Conservation (phyloP, 2,113 vertebrate species). For the Meles meles region DNA sequence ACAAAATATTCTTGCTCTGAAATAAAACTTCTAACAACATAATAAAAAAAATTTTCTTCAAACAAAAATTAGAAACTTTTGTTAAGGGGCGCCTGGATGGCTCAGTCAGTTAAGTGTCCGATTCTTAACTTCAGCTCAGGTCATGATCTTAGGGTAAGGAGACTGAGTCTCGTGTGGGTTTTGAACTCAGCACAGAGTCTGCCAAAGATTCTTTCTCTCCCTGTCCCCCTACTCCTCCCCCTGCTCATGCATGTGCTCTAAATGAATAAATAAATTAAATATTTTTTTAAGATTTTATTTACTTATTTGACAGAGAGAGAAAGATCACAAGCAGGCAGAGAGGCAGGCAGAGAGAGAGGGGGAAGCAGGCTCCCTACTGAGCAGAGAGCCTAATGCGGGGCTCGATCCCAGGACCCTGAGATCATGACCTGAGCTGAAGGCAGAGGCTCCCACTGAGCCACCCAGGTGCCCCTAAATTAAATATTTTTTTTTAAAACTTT, state of each 20-base stretch:
- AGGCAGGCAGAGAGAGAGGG: too few relatives aligned
- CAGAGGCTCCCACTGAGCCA: too few relatives aligned
- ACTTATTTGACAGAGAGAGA: too few relatives aligned
- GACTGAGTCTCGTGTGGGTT: not conserved
- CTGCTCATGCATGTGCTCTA: not conserved
- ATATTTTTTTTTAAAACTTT: not conserved
- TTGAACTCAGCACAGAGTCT: not conserved
- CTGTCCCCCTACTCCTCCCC: not conserved
- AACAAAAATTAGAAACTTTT: not conserved
- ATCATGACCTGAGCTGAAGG: too few relatives aligned
- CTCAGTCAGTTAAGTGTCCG: not conserved
- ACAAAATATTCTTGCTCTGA: constrained; percentile 18
- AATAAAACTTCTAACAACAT: not conserved
- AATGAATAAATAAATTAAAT: not conserved
- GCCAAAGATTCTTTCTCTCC: not conserved
- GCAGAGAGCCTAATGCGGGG: too few relatives aligned
- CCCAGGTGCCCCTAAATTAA: too few relatives aligned
- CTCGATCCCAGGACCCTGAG: too few relatives aligned
- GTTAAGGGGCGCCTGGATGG: not conserved
- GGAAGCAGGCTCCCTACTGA: too few relatives aligned
- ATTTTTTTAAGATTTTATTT: not conserved
- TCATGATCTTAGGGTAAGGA: not conserved
- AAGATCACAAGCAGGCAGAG: too few relatives aligned
- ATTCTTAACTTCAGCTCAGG: not conserved
- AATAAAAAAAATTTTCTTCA: not conserved